Base-by-base conservation (phyloP, 2,113 vertebrate species). In the Pseudopipra pipra region DNA sequence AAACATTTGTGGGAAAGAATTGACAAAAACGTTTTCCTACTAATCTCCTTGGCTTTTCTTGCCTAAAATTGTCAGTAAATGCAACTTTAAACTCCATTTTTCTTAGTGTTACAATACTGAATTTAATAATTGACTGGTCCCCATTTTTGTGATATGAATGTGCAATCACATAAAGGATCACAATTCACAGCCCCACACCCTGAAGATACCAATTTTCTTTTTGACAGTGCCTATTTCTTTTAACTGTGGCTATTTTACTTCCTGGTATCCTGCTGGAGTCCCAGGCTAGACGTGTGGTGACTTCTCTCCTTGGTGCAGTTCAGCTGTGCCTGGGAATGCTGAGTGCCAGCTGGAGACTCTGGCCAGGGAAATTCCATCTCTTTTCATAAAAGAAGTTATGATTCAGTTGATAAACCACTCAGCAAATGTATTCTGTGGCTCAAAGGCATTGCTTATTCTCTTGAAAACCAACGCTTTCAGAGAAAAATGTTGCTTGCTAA, bases 101-200 rank as follows among this genome's bases (percentile, higher is more conserved):
- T 46, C 28, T 61, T 5, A 2, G 15, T 11, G 46, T 51, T 25
- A 8, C 55, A 37, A 1, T 25, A 21, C 22, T 33, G 62, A 68
- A 31, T 23, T 61, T n/a, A 61, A 51, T 68, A 85, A 39, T 9
- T 0, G 61, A 10, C 30, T n/a, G 58, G 7, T 56, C 30, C 61
- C 39, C 5, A 0, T 43, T 67, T 93, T 15, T 81, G 59, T 24
- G 56, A 30, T 8, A 0, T 0, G 8, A 0, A 0, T 20, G 25
- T 86, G 55, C 30, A 31, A 4, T 39, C 27, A 2, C 55, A 3
- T 33, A 7, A 11, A 58, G 22, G 67, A 37, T 58, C 79, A 11
- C 24, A 24, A 6, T 31, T 82, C 30, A 4, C 16, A 71, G 12
- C 25, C 12, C 39, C 13, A 6, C 24, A 20, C 49, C 14, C 25